Evolutionary conservation across 2,888 invertebrate species (phyloP).

Genomic region (Himalopsyche japonica): DNA sequence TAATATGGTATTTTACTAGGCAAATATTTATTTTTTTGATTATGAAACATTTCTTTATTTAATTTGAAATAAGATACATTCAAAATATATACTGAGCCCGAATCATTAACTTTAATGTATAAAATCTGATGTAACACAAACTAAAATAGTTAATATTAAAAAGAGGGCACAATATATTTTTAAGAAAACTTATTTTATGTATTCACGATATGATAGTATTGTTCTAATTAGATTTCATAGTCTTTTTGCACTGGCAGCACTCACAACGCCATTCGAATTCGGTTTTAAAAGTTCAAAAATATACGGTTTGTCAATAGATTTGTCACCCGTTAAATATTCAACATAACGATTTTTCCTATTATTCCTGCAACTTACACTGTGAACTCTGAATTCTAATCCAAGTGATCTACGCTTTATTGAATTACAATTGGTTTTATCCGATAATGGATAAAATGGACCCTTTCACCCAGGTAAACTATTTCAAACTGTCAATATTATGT

Average conservation of each 20-base stretch:
- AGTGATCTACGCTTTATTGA: not conserved
- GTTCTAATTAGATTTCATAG: not conserved
- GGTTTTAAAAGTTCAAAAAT: conserved; percentile 43
- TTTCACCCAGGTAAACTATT: conserved; percentile 65
- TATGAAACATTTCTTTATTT: too few species aligned
- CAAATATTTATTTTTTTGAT: too few species aligned
- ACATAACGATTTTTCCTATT: not conserved
- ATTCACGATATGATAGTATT: not conserved
- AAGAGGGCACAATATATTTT: too few species aligned
- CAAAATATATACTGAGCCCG: too few species aligned
- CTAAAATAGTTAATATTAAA: too few species aligned
- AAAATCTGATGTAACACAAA: too few species aligned
- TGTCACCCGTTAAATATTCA: conserved; percentile 45
- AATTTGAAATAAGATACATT: too few species aligned
- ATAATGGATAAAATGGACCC: conserved; percentile 60
- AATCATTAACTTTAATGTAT: too few species aligned
- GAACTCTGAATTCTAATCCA: not conserved
- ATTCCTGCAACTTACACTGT: not conserved
- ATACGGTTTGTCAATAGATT: conserved; percentile 51
- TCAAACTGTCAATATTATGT: conserved; percentile 37
- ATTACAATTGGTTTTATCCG: not conserved
- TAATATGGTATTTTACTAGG: too few species aligned
- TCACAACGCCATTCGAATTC: conserved; percentile 5
- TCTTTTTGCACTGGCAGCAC: conserved; percentile 10
- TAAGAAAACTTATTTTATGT: too few species aligned